Conservation (phyloP, 2,113 vertebrate species). For the Sciurus niger region DNA sequence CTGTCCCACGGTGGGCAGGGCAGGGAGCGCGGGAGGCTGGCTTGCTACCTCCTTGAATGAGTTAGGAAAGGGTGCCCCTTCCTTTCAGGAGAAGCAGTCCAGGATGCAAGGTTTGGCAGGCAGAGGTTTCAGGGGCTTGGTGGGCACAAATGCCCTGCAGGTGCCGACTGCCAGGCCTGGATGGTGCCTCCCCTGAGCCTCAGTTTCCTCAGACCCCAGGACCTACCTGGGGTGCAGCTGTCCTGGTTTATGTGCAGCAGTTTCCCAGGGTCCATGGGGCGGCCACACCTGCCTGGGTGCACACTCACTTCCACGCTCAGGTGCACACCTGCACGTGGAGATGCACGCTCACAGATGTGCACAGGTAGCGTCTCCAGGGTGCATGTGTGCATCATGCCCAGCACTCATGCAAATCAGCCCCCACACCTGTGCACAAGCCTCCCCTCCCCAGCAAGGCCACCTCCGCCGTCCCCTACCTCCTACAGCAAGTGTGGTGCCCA, state of each 20-base stretch:
- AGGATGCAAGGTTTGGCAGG: background rate
- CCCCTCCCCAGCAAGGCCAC: background rate
- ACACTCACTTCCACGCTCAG: fast-evolving
- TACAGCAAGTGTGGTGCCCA: background rate
- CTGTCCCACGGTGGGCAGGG: too few relatives aligned
- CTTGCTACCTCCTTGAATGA: fast-evolving
- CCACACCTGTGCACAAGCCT: background rate
- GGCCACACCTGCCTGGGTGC: too few relatives aligned
- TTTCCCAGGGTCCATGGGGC: too few relatives aligned
- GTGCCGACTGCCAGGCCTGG: background rate
- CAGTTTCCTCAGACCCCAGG: background rate
- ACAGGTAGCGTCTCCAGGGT: too few relatives aligned
- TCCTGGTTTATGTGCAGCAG: too few relatives aligned
- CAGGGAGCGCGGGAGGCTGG: too few relatives aligned
- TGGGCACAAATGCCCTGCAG: background rate
- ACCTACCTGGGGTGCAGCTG: background rate
- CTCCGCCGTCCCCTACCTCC: background rate
- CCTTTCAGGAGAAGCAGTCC: background rate
- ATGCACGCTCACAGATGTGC: background rate
- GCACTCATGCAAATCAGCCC: too few relatives aligned
- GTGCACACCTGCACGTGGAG: too few relatives aligned
- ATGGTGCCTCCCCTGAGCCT: too few relatives aligned
- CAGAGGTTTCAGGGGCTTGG: background rate
- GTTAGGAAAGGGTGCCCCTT: background rate
- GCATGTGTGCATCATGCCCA: background rate